Evolutionary conservation across 2,888 invertebrate genomes (phyloP), one percentile per base, ranked within the genome.

Genomic region (Diploptera punctata): DNA sequence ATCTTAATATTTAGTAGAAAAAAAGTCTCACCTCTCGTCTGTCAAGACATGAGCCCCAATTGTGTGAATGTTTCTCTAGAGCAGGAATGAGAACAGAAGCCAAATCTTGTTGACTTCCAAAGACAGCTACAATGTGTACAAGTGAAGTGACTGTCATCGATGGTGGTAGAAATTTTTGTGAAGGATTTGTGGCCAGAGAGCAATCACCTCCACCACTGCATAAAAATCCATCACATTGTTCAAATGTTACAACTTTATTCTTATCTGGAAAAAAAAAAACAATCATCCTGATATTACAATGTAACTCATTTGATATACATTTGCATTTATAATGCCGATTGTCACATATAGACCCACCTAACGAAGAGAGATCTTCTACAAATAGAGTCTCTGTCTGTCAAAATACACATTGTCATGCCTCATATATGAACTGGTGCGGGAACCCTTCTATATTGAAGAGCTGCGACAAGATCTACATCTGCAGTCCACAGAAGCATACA

Each of bases 31-130:
- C 91, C 85, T 93, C 92, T 78, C 91, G 85, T 80, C 91, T 89
- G 81, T 93, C 93, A 74, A 94, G 86, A 78, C 91, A 91, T 73
- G 89, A 87, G 0, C 90, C 87, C 93, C 93, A 94, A 31, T 70
- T 70, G 18, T 7, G 85, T 85, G 5, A 86, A 85, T 74, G 90
- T 85, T 74, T 90, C 89, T 74, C 75, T 18, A 75, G 57, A 16
- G 67, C 67, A 21, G 74, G 74, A 16, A 74, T 61, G 9, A 75
- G 67, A 13, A 67, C 60, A 13, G n/a, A 31, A 13, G 70, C 47
- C n/a, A 75, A 33, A 29, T 73, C 76, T 13, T 73, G 74, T 38
- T 71, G 71, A 16, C 77, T 77, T 9, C 78, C 79, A n/a, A 78
- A 86, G 0, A 86, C 85, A 0, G 90, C 84, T 29, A 93, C 78